Base-by-base conservation (phyloP, 2,113 vertebrate genomes). In the Pitta sordida region DNA sequence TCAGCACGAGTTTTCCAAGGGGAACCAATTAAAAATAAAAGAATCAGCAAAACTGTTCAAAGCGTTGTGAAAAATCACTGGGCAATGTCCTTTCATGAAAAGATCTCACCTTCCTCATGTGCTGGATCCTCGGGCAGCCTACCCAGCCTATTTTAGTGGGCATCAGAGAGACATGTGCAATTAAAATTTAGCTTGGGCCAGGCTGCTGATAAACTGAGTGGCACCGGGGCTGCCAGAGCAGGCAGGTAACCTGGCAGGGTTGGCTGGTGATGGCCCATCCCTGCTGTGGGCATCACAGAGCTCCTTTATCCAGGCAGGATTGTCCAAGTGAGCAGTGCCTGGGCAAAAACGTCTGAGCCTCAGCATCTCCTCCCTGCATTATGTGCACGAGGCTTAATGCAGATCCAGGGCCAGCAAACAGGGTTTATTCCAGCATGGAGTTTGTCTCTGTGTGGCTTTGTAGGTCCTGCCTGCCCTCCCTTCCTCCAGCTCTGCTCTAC, bases 1-100 rank as follows among this genome's bases (percentile, higher is more conserved):
- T 71, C 87, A 89, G 91, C 46, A 12, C 1, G 9, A 87, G 77
- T 83, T 92, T 96, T 96, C 95, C 95, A 79, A 96, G 74, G 94
- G 96, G 94, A 97, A 93, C 89, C 96, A 96, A 97, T 97, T 96
- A 96, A 95, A 96, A 95, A 95, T 32, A 92, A 89, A 94, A 97
- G 87, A 87, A 89, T 93, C 92, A 64, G 93, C 94, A 91, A 86
- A 97, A 91, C 56, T 36, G 52, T 90, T 95, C 95, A 86, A 95
- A 94, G 91, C 77, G 49, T 46, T 78, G 79, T 95, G 85, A 94
- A 95, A 96, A 96, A 95, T 94, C 88, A 88, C 92, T 6, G 69
- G 88, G 94, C 89, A 88, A 76, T 5, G 48, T 90, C 83, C 83
- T 96, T 95, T 95, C 55, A 56, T 94, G 92, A 64, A 78, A 90